phyloP scores from a whole-genome alignment of 2,888 invertebrate genomes.

The Halictus ligatus region DNA sequence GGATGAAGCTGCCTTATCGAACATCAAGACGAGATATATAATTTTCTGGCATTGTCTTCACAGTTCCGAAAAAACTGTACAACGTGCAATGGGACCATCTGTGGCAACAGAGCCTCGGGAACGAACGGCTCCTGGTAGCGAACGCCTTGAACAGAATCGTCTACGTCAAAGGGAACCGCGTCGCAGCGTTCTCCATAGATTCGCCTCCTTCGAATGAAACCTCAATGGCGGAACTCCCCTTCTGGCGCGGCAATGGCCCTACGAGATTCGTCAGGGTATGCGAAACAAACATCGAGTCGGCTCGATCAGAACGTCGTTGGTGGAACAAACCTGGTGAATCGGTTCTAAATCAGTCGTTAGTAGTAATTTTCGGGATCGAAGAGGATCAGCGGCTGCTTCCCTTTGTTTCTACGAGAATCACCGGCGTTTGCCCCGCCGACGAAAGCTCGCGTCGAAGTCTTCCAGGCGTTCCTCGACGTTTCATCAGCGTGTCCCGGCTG shows the following conservation, averaged over 20 bases:
- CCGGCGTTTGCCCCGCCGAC: not conserved
- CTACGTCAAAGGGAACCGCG: constrained; percentile 64
- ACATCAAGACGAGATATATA: not conserved
- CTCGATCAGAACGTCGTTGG: not conserved
- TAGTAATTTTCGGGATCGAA: not conserved
- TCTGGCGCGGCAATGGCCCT: constrained; percentile 12
- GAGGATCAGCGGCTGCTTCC: not conserved
- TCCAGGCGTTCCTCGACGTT: not conserved
- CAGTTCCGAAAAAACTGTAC: constrained; percentile 65
- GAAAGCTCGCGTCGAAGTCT: not conserved
- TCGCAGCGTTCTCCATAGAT: constrained; percentile 55
- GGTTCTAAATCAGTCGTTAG: no score
- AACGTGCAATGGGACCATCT: constrained; percentile 61
- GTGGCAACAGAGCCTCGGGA: constrained; percentile 50
- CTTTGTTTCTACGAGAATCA: not conserved
- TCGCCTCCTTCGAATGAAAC: constrained; percentile 49
- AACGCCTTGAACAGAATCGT: constrained; percentile 62
- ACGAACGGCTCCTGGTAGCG: constrained; percentile 51
- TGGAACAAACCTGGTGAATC: not conserved
- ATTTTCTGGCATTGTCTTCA: not conserved
- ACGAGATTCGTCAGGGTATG: constrained; percentile 68
- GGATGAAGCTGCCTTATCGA: not conserved
- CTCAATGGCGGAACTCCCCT: constrained; percentile 17
- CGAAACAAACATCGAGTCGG: not conserved
- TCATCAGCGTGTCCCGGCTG: not conserved